Evolutionary conservation across 1,140 invertebrate genomes (phyloP), one percentile per base, ranked within the genome.

Genomic region (Radopholus similis): DNA sequence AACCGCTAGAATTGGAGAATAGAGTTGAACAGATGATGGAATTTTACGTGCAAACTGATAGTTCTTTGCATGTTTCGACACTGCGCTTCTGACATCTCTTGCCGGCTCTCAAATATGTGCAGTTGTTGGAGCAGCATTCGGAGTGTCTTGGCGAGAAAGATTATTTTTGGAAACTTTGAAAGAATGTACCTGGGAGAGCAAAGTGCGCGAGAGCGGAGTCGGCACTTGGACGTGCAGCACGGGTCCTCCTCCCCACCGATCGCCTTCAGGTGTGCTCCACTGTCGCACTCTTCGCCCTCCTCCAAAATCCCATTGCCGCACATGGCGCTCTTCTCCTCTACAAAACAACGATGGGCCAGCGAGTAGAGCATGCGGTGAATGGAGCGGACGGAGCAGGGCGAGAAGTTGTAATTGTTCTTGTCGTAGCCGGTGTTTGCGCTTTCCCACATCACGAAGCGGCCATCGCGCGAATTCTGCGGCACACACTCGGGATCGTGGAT

Each of bases 231-330:
- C 18, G 70, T 74, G 56, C 73, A 75, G 40, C 73, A 75, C 8
- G 21, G 64, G 64, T 75, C 75, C 21, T 26, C 30, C 35, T n/a
- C 23, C 23, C 34, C n/a, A 44, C 30, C 11, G 37, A 38, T 1
- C 11, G 42, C 23, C 11, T 44, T 23, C 26, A 23, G 32, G 26
- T 74, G 71, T 15, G 72, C 73, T 30, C 73, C 73, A 13, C 58
- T 13, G 47, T 75, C 73, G 53, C 73, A 75, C 62, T 75, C 54
- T 60, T 75, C 73, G 23, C 70, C 70, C 21, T 28, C 56, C 54
- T 75, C 73, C 11, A 75, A 53, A 26, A 75, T 74, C 28, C 73
- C 73, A 57, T 75, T 75, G 38, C 73, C 73, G 57, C 73, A 75
- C 26, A 75, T 30, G 2, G 73, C 37, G 4, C 44, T 63, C 5